These are phyloP conservation scores for Platycercus adscitus DNA, from an alignment of 2,113 vertebrate species.

Conservation along the genomic window DNA sequence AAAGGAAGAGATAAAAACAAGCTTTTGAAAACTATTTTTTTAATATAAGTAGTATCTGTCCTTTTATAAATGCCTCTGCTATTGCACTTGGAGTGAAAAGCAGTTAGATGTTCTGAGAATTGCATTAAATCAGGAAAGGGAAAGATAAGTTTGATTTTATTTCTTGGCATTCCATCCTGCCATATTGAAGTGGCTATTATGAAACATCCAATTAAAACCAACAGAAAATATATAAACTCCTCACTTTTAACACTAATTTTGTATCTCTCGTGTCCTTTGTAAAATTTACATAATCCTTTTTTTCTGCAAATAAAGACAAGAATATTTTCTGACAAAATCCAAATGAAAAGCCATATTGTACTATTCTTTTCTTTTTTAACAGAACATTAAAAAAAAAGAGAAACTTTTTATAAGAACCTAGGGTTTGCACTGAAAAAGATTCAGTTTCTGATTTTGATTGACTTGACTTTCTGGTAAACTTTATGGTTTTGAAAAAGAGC, in stretches of 20 bases:
- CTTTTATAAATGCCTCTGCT: neutral
- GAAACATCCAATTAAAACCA: neutral
- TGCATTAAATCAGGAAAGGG: neutral
- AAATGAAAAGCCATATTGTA: rapidly evolving
- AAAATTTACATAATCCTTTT: rapidly evolving
- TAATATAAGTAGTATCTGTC: neutral
- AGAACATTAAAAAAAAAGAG: rapidly evolving
- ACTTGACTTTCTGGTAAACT: neutral
- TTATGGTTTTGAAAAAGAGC: neutral
- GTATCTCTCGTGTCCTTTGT: rapidly evolving
- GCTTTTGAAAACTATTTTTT: neutral
- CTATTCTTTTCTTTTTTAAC: rapidly evolving
- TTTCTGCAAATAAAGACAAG: neutral
- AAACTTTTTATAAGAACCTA: neutral
- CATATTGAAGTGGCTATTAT: neutral
- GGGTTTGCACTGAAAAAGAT: neutral
- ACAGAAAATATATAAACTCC: neutral
- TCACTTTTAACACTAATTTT: neutral
- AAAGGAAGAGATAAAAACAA: neutral
- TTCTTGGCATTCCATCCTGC: neutral
- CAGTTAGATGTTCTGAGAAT: neutral
- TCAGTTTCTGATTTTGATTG: neutral
- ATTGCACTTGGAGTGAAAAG: neutral
- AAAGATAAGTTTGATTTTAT: neutral
- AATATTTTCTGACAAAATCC: neutral